Percentiles rank a stretch among this genome's conserved stretches.
phyloP scores from a whole-genome alignment of 2,888 invertebrate species.

The Ariolimax columbianus region DNA sequence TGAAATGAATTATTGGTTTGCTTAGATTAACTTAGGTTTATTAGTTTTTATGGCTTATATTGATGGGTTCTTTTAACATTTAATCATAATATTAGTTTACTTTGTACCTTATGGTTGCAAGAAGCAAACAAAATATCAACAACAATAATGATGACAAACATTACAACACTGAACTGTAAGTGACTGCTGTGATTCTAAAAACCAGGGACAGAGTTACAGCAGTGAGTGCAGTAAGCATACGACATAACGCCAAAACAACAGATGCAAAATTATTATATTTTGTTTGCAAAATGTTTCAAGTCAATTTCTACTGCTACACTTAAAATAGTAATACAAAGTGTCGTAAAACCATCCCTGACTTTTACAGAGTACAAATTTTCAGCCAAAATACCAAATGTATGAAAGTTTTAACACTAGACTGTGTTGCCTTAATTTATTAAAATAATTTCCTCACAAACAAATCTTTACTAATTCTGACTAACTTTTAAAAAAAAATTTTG shows the following conservation, averaged over 20 bases:
- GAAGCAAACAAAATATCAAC: background rate
- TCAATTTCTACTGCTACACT: background rate
- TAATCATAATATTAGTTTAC: background rate
- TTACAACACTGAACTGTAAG: background rate
- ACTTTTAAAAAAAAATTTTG: background rate
- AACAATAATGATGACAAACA: background rate
- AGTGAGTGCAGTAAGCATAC: background rate
- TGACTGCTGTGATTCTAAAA: background rate
- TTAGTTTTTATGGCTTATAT: no score
- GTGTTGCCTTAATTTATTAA: no score
- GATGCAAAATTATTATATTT: background rate
- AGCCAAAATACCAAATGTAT: no score
- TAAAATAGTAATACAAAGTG: background rate
- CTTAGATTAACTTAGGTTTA: background rate
- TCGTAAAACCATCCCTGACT: background rate
- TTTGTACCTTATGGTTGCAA: background rate
- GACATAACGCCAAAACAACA: background rate
- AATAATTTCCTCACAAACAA: no score
- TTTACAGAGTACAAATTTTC: background rate
- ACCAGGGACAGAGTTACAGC: background rate
- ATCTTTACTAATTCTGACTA: background rate
- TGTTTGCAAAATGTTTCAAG: background rate
- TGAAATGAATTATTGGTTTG: background rate
- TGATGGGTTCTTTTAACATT: no score
- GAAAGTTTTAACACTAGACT: no score